These are phyloP conservation scores for Lophotis ruficrista DNA, from an alignment of 2,113 vertebrate species.

Conservation along the genomic window DNA sequence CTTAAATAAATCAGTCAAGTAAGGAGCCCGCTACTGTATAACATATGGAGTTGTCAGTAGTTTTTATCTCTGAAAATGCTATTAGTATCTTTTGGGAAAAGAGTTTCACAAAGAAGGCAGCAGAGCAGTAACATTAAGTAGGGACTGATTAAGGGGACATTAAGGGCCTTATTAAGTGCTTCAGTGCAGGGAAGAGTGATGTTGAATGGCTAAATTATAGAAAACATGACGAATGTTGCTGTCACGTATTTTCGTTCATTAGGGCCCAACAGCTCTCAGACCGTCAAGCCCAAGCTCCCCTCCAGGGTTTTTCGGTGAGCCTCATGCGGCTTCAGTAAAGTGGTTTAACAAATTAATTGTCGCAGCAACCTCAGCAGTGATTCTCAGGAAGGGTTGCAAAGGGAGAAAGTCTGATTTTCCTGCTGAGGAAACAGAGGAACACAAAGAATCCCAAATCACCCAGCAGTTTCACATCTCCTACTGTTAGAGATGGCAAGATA, in stretches of 20 bases:
- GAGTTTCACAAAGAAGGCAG: background rate
- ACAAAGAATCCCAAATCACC: background rate
- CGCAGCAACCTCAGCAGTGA: background rate
- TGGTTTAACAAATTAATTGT: background rate
- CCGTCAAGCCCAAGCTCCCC: background rate
- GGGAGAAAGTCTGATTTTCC: background rate
- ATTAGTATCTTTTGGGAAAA: background rate
- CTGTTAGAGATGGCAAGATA: background rate
- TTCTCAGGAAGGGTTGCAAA: background rate
- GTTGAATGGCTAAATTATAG: background rate
- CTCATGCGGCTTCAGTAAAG: background rate
- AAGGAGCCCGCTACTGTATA: background rate
- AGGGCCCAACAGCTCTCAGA: background rate
- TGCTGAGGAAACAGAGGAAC: background rate
- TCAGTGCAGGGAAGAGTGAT: background rate
- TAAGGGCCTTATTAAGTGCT: background rate
- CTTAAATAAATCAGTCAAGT: background rate
- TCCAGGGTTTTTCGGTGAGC: background rate
- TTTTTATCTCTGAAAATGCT: slow-evolving; percentile 8
- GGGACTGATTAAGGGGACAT: background rate
- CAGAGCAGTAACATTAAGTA: background rate
- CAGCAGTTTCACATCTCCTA: background rate
- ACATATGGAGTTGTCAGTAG: background rate
- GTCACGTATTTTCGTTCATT: background rate
- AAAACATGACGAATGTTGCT: background rate